Conservation (phyloP, 1,140 invertebrate species). For the Drosophila sechellia region DNA sequence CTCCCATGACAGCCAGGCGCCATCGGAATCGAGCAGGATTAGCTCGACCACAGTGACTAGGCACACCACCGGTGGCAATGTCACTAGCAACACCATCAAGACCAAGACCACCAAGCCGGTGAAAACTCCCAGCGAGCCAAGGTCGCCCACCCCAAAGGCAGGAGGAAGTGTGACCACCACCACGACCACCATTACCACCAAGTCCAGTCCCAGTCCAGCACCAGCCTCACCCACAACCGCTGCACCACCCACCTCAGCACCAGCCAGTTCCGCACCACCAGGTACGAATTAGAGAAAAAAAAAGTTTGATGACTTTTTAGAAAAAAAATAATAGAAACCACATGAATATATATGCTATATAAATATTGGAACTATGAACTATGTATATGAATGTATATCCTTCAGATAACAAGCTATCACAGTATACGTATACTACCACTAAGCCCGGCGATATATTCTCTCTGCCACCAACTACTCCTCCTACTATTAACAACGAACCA, state of each 20-base stretch:
- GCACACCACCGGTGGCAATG: conserved; percentile 32
- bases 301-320: conserved; percentile 22
- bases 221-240: conserved; percentile 15
- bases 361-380: conserved; percentile 61
- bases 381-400: conserved; percentile 83
- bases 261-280: conserved; percentile 43
- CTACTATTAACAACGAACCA: conserved; percentile 82
- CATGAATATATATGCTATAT: conserved; percentile 43
- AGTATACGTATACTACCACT: conserved; percentile 83
- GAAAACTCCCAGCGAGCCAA: conserved; percentile 62
- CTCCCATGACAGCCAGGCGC: conserved; percentile 78
- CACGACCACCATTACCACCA: conserved; percentile 38
- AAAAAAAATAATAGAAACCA: conserved; percentile 17
- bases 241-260: conserved; percentile 12
- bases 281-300: conserved; percentile 76
- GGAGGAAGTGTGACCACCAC: conserved; percentile 44
- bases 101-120: conserved; percentile 55
- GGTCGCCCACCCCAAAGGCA: conserved; percentile 48
- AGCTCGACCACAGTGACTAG: conserved; percentile 76
- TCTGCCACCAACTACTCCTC: conserved; percentile 78
- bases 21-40: conserved; percentile 74
- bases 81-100: conserved; percentile 48
- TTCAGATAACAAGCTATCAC: conserved; percentile 80
- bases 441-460: conserved; percentile 83
- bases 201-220: conserved; percentile 14